A percentile compares a stretch with the other conserved stretches of the same genome.
Evolutionary conservation across 2,797 vertebrate genomes (phyloP).

Genomic region (Zenarchopterus dispar): DNA sequence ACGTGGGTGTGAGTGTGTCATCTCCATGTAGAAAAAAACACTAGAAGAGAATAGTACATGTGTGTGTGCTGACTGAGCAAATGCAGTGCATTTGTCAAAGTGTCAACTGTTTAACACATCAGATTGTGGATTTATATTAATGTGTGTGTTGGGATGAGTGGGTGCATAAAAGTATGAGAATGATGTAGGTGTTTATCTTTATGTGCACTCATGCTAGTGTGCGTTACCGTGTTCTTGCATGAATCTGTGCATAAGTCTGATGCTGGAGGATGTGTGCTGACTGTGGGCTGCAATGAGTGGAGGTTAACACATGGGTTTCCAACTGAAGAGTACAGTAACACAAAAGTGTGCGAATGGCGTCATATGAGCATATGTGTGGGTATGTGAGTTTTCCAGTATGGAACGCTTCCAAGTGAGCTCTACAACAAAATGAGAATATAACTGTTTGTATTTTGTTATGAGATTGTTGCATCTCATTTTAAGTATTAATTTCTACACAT

Average conservation of each 20-base stretch:
- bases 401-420: too few relatives aligned
- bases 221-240: background rate
- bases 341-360: background rate
- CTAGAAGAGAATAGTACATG: constrained; percentile 46
- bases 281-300: background rate
- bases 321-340: background rate
- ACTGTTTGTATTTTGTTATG: too few relatives aligned
- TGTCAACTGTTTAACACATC: background rate
- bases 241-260: background rate
- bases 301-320: background rate
- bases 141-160: background rate
- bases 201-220: background rate
- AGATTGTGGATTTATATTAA: background rate
- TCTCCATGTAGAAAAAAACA: constrained; percentile 36
- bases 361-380: too few relatives aligned
- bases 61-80: constrained; percentile 5
- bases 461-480: too few relatives aligned
- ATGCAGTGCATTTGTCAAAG: background rate
- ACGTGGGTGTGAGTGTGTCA: constrained; percentile 31
- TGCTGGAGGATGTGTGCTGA: background rate
- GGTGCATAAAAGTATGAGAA: background rate
- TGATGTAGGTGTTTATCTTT: constrained; percentile 1
- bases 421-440: too few relatives aligned
- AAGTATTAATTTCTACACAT: too few relatives aligned
- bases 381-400: too few relatives aligned